Percentiles rank a stretch among this genome's conserved stretches.
These are phyloP conservation scores for Zaprionus taronus DNA, from an alignment of 1,140 invertebrate species.

Conservation along the genomic window DNA sequence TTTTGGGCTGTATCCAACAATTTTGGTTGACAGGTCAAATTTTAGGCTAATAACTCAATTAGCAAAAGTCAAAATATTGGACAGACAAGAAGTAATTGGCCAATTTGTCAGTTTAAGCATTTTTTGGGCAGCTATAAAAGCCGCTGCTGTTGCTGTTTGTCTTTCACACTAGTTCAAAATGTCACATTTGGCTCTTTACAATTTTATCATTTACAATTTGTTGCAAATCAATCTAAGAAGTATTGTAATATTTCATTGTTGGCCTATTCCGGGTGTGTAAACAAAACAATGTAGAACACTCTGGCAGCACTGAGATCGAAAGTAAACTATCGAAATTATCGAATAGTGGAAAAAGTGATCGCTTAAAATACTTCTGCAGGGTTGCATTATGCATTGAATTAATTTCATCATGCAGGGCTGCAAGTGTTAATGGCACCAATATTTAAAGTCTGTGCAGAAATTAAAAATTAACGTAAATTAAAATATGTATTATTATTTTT, in stretches of 20 bases:
- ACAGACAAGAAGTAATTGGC: constrained; percentile 36
- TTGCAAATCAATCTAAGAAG: constrained; percentile 54
- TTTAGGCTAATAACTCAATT: constrained; percentile 53
- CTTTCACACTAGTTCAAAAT: constrained; percentile 26
- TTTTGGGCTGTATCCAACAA: neutral
- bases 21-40: constrained; percentile 56
- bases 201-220: constrained; percentile 71
- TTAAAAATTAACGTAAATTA: neutral
- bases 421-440: neutral
- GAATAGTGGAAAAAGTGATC: neutral
- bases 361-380: neutral
- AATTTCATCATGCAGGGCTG: neutral
- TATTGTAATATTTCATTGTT: constrained; percentile 73
- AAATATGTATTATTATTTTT: neutral
- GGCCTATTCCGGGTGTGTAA: constrained; percentile 44
- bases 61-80: neutral
- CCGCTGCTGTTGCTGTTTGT: too few species aligned
- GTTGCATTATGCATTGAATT: neutral
- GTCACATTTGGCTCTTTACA: constrained; percentile 43
- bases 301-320: neutral
- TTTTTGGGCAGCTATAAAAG: constrained; percentile 58
- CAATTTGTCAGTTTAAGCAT: neutral
- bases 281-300: neutral
- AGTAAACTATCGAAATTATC: constrained; percentile 4
- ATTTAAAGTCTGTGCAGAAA: neutral